Percentiles rank a stretch among this genome's conserved stretches.
Conservation (phyloP, 2,888 invertebrate species). For the Xanthia icteritia region DNA sequence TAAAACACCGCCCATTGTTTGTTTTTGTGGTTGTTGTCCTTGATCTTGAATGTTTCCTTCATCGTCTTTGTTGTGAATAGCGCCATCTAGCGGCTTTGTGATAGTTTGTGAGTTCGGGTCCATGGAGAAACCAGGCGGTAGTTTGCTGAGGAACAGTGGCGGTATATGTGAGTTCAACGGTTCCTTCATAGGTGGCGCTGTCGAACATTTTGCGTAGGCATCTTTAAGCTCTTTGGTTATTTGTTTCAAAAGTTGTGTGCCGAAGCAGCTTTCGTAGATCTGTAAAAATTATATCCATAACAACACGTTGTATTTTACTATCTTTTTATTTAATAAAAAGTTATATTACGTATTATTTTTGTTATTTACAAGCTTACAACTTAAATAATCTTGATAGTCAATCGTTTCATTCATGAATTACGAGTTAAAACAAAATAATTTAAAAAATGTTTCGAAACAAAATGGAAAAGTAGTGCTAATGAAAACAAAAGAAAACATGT, state of each 20-base stretch:
- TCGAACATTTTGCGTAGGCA: constrained; percentile 92
- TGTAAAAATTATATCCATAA: constrained; percentile 70
- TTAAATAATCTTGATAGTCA: neutral
- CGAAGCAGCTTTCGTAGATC: constrained; percentile 94
- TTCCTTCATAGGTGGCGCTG: constrained; percentile 87
- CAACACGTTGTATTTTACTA: neutral
- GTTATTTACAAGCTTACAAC: neutral
- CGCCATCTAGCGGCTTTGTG: constrained; percentile 86
- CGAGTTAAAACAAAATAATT: neutral
- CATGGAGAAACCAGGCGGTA: constrained; percentile 86
- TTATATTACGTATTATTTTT: neutral
- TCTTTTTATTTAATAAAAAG: no score
- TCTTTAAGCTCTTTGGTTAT: constrained; percentile 92
- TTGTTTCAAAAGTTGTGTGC: constrained; percentile 92
- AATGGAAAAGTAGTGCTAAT: neutral
- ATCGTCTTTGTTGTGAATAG: constrained; percentile 79
- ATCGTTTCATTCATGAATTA: neutral
- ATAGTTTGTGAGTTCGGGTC: constrained; percentile 86
- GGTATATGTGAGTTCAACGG: constrained; percentile 81
- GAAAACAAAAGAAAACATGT: neutral
- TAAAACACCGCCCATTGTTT: constrained; percentile 87
- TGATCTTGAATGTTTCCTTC: constrained; percentile 78
- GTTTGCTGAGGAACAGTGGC: constrained; percentile 82
- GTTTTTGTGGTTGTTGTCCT: constrained; percentile 82
- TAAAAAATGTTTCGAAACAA: neutral